A percentile compares a stretch with the other conserved stretches of the same genome.
These are phyloP conservation scores for Ammospiza caudacuta DNA, from an alignment of 2,113 vertebrate genomes.

Conservation along the genomic window DNA sequence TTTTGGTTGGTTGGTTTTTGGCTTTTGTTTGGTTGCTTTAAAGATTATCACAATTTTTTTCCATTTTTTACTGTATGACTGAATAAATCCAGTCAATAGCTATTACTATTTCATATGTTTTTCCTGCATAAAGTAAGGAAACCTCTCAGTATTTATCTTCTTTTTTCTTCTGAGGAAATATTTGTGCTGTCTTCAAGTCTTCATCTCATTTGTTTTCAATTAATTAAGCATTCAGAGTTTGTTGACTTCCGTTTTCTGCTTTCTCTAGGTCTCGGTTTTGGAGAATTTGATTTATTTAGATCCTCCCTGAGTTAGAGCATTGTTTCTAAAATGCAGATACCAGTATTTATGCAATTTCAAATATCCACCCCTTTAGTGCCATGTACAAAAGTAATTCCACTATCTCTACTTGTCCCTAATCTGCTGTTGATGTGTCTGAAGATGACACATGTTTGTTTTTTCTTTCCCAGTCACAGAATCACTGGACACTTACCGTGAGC, in stretches of 20 bases:
- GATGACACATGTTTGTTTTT: neutral
- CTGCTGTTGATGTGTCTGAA: neutral
- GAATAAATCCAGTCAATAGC: neutral
- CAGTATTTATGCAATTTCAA: neutral
- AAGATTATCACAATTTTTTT: neutral
- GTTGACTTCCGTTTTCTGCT: neutral
- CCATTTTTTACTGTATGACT: neutral
- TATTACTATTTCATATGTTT: neutral
- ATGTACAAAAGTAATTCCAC: neutral
- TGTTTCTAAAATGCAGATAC: neutral
- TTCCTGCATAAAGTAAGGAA: neutral
- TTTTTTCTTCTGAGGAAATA: neutral
- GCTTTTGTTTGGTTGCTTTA: neutral
- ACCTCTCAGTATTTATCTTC: neutral
- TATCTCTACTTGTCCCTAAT: neutral
- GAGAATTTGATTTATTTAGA: neutral
- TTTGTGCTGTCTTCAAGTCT: neutral
- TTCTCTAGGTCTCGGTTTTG: neutral
- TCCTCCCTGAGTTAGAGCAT: neutral
- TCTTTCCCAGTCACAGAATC: neutral
- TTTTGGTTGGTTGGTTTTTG: neutral
- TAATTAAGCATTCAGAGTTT: neutral
- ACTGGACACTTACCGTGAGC: fast-evolving
- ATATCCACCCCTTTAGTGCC: neutral
- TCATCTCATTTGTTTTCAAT: neutral